A percentile compares a stretch with the other conserved stretches of the same genome.
Conservation (phyloP, 2,113 vertebrate species). For the Echinops telfairi region DNA sequence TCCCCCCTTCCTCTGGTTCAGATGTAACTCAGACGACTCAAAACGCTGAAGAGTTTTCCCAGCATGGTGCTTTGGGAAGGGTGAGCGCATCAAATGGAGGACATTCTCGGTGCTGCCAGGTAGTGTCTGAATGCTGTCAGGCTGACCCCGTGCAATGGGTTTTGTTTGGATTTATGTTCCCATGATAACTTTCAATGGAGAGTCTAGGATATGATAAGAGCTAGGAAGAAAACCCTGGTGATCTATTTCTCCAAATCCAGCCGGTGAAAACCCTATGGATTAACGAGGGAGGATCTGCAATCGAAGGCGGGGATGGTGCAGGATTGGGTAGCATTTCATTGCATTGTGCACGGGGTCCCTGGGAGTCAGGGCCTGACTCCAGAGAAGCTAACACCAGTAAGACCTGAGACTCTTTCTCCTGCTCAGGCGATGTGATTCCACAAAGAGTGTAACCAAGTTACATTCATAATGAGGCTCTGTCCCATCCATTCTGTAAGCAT, state of each 20-base stretch:
- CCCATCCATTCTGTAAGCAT: rapidly evolving
- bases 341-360: neutral
- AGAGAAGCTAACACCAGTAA: neutral
- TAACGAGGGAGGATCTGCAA: neutral
- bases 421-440: neutral
- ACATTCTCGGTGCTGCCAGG: too few relatives aligned
- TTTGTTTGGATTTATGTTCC: too few relatives aligned
- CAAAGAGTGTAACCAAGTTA: neutral
- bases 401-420: neutral
- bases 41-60: neutral
- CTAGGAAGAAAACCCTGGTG: too few relatives aligned
- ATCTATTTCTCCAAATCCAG: neutral
- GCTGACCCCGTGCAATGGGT: too few relatives aligned
- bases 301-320: neutral
- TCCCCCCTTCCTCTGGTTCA: neutral
- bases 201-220: neutral
- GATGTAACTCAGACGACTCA: neutral
- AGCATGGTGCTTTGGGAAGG: neutral
- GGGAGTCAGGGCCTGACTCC: neutral
- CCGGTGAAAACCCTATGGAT: neutral
- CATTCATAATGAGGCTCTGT: neutral
- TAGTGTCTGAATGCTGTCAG: too few relatives aligned
- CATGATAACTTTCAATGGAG: neutral
- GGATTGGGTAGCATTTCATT: neutral
- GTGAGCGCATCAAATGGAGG: neutral